A percentile compares a stretch with the other conserved stretches of the same genome.
Conservation (phyloP, 2,113 vertebrate genomes). For the Marmota flaviventris region DNA sequence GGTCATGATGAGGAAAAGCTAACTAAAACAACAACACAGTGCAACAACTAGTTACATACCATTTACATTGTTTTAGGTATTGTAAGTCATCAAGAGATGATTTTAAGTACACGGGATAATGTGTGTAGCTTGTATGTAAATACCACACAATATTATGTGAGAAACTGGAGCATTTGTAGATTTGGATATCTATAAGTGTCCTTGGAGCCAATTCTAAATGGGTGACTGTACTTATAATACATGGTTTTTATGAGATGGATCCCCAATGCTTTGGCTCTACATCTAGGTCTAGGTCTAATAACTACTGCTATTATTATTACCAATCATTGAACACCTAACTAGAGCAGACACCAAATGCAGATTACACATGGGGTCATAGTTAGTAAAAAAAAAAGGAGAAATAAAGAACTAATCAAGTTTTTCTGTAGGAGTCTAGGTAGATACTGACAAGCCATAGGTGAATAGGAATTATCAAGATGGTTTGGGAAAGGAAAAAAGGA, state of each 20-base stretch:
- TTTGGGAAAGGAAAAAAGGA: not conserved
- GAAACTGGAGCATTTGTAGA: not conserved
- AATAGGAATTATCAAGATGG: not conserved
- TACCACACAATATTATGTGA: not conserved
- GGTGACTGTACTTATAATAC: not conserved
- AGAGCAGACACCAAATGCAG: not conserved
- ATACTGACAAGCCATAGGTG: not conserved
- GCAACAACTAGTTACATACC: not conserved
- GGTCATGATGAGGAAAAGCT: too few relatives aligned
- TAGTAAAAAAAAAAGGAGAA: fast-evolving
- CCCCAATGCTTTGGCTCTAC: not conserved
- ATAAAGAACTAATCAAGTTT: not conserved
- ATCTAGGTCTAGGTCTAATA: not conserved
- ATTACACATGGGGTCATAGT: not conserved
- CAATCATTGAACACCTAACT: not conserved
- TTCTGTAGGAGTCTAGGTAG: not conserved
- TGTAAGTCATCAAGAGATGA: not conserved
- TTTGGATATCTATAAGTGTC: not conserved
- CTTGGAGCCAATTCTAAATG: not conserved
- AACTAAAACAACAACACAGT: not conserved
- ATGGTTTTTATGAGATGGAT: not conserved
- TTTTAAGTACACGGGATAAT: too few relatives aligned
- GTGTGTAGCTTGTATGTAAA: too few relatives aligned
- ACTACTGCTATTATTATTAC: not conserved
- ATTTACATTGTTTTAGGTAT: not conserved